Evolutionary conservation across 2,888 invertebrate species (phyloP).

Genomic region (Leptinotarsa tumamoca): DNA sequence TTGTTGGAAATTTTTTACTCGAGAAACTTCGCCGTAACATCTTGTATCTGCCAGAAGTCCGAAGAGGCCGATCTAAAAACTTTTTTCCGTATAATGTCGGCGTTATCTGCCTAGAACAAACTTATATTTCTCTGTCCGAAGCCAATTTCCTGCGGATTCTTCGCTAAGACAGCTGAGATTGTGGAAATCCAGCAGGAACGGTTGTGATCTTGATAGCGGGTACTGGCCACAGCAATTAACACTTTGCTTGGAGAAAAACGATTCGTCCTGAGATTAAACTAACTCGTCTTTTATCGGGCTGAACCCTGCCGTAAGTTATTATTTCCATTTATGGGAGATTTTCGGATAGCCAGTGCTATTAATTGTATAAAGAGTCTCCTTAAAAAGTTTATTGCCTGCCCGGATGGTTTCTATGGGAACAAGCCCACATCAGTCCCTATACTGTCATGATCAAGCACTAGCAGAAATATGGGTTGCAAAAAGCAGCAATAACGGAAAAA

Average conservation of each 20-base stretch:
- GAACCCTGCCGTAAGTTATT: constrained; percentile 46
- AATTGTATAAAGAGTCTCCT: constrained; percentile 54
- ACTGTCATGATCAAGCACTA: neutral
- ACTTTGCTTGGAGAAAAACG: constrained; percentile 49
- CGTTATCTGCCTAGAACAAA: constrained; percentile 61
- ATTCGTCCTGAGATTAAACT: constrained; percentile 44
- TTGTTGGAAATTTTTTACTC: constrained; percentile 58
- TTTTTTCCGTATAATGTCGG: constrained; percentile 57
- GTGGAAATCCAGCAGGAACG: constrained; percentile 54
- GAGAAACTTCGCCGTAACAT: constrained; percentile 57
- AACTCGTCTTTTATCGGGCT: constrained; percentile 44
- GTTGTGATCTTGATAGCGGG: constrained; percentile 56
- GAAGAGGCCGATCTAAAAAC: constrained; percentile 54
- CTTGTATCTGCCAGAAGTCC: constrained; percentile 53
- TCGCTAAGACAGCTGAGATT: constrained; percentile 53
- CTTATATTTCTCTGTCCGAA: constrained; percentile 61
- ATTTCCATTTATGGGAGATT: constrained; percentile 47
- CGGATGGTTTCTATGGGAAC: constrained; percentile 52
- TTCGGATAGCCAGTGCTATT: constrained; percentile 41
- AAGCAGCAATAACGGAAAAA: too few relatives aligned
- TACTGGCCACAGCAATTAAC: constrained; percentile 59
- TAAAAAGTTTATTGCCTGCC: constrained; percentile 61
- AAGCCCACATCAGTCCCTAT: neutral
- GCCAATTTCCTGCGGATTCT: constrained; percentile 58
- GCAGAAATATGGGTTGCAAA: too few relatives aligned